phyloP scores from a whole-genome alignment of 2,888 invertebrate species.

The Zaprionus obscuricornis region DNA sequence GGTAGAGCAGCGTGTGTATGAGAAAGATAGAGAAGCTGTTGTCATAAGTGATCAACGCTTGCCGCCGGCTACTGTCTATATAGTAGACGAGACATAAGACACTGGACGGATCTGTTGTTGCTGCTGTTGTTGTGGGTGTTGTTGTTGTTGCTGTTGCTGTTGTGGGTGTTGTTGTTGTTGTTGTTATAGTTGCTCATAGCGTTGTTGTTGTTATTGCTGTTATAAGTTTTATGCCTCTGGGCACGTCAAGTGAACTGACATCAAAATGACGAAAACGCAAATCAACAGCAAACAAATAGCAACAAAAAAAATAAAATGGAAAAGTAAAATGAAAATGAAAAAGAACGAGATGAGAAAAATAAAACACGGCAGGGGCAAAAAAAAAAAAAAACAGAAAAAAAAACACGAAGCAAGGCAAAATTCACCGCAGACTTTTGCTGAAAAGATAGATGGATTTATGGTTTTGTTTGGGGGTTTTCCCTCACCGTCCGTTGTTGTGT shows the following conservation, averaged over 20 bases:
- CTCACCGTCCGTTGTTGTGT: too few species aligned
- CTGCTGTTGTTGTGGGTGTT: conserved; percentile 24
- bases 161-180: conserved; percentile 11
- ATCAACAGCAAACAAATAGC: conserved; percentile 72
- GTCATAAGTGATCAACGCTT: conserved; percentile 76
- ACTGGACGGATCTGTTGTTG: conserved; percentile 6
- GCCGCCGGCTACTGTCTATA: conserved; percentile 54
- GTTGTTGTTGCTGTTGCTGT: conserved; percentile 27
- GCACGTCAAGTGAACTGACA: conserved; percentile 74
- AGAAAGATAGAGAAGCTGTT: conserved; percentile 41
- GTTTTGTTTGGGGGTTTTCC: too few species aligned
- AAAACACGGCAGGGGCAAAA: too few species aligned
- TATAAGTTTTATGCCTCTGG: conserved; percentile 23
- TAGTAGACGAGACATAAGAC: conserved; percentile 10
- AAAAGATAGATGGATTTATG: conserved; percentile 74
- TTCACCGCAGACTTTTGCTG: conserved; percentile 49
- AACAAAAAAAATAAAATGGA: conserved; percentile 29
- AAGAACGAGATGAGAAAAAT: conserved; percentile 15
- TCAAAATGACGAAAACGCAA: conserved; percentile 78
- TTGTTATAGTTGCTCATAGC: conserved; percentile 13
- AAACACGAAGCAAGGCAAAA: conserved; percentile 18
- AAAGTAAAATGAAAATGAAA: too few species aligned
- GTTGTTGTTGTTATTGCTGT: conserved; percentile 15
- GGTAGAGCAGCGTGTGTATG: too few species aligned
- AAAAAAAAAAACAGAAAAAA: background rate